A percentile compares a stretch with the other conserved stretches of the same genome.
Conservation (phyloP, 2,797 vertebrate genomes). For the Oreortyx pictus region DNA sequence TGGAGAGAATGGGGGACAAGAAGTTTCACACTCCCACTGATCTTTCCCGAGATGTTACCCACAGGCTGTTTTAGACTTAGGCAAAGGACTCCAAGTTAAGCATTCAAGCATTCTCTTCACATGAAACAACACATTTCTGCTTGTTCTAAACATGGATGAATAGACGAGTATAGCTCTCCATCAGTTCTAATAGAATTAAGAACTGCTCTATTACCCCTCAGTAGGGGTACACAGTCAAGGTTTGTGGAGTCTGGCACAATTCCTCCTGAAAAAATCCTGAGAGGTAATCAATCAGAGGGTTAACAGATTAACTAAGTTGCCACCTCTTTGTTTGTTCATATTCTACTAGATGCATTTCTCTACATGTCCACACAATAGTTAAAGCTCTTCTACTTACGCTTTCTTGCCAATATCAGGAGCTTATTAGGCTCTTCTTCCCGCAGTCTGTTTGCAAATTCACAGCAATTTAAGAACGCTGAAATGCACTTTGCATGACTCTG, state of each 20-base stretch:
- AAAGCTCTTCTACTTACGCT: conserved; percentile 77
- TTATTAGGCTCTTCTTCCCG: background rate
- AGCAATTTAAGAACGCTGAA: conserved; percentile 78
- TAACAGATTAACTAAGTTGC: background rate
- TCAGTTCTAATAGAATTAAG: background rate
- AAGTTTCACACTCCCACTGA: background rate
- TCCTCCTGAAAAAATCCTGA: background rate
- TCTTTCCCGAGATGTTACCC: background rate
- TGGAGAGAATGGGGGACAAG: background rate
- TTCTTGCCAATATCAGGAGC: conserved; percentile 73
- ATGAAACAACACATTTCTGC: background rate
- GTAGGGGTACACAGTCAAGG: background rate
- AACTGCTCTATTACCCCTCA: background rate
- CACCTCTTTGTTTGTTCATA: background rate
- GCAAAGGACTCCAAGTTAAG: background rate
- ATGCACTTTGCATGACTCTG: background rate
- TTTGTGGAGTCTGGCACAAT: background rate
- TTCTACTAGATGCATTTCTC: background rate
- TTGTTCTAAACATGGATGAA: background rate
- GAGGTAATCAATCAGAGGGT: background rate
- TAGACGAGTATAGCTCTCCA: background rate
- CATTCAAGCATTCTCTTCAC: background rate
- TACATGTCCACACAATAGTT: background rate
- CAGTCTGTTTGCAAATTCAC: conserved; percentile 56
- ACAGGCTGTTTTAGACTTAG: background rate